phyloP scores from a whole-genome alignment of 2,113 vertebrate genomes.

The Menura novaehollandiae region DNA sequence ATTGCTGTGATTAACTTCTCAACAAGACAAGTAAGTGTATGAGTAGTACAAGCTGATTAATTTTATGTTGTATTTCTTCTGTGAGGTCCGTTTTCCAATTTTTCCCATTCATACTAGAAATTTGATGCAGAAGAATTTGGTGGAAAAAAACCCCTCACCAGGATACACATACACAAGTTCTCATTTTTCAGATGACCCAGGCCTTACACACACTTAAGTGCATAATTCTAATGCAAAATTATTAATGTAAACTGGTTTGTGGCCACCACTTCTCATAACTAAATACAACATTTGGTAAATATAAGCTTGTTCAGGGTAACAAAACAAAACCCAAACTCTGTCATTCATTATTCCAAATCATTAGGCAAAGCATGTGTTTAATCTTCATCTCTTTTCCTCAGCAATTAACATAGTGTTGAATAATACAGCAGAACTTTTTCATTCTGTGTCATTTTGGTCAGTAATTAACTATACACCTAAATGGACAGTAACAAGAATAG shows the following conservation, averaged over 20 bases:
- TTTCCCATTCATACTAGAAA: neutral
- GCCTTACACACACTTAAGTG: neutral
- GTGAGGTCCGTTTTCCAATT: neutral
- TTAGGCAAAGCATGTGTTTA: neutral
- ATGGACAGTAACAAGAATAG: neutral
- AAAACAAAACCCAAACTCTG: neutral
- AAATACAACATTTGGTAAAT: neutral
- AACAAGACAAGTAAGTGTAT: neutral
- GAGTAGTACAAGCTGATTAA: neutral
- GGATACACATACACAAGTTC: neutral
- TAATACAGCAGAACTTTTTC: neutral
- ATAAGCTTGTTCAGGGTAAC: neutral
- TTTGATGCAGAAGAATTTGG: neutral
- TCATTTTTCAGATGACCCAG: neutral
- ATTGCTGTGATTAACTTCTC: neutral
- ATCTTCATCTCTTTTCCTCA: slow-evolving; percentile 19
- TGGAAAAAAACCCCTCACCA: neutral
- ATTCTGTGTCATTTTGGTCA: neutral
- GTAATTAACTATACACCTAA: neutral
- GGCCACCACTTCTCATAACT: neutral
- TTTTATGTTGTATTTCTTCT: neutral
- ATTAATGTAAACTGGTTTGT: neutral
- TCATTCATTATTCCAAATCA: slow-evolving; percentile 2
- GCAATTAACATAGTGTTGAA: neutral
- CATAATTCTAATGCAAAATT: neutral